phyloP scores from a whole-genome alignment of 2,888 invertebrate genomes.

The Idaea straminata region DNA sequence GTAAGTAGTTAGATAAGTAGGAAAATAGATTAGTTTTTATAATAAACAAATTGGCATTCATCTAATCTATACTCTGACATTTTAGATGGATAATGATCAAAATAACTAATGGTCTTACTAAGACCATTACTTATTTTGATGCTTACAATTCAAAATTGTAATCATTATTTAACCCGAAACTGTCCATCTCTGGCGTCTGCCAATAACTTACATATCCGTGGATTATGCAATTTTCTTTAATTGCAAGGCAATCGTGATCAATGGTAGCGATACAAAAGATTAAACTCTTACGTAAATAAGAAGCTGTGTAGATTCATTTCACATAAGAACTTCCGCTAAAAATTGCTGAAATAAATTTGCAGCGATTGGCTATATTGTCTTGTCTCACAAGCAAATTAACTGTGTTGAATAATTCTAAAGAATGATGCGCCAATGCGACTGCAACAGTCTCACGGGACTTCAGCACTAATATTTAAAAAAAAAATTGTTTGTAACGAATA shows the following conservation, averaged over 20 bases:
- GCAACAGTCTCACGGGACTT: too few relatives aligned
- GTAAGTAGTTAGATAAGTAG: background rate
- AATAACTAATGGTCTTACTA: background rate
- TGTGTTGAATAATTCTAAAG: too few relatives aligned
- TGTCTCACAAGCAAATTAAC: too few relatives aligned
- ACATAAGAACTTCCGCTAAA: constrained; percentile 36
- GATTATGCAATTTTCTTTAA: constrained; percentile 45
- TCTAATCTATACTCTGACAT: background rate
- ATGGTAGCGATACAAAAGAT: constrained; percentile 41
- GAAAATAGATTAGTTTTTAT: background rate
- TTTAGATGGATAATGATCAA: background rate
- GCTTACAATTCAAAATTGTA: background rate
- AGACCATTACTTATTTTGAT: background rate
- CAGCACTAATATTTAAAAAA: too few relatives aligned
- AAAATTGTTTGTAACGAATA: too few relatives aligned
- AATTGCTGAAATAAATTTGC: too few relatives aligned
- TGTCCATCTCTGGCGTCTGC: background rate
- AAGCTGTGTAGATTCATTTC: constrained; percentile 43
- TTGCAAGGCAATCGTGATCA: constrained; percentile 33
- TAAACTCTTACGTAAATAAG: constrained; percentile 60
- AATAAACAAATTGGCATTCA: background rate
- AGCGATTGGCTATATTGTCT: too few relatives aligned
- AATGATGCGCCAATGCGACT: too few relatives aligned
- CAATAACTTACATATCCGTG: background rate
- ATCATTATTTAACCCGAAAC: background rate